Evolutionary conservation across 2,113 vertebrate genomes (phyloP).

Genomic region (Polypterus senegalus): DNA sequence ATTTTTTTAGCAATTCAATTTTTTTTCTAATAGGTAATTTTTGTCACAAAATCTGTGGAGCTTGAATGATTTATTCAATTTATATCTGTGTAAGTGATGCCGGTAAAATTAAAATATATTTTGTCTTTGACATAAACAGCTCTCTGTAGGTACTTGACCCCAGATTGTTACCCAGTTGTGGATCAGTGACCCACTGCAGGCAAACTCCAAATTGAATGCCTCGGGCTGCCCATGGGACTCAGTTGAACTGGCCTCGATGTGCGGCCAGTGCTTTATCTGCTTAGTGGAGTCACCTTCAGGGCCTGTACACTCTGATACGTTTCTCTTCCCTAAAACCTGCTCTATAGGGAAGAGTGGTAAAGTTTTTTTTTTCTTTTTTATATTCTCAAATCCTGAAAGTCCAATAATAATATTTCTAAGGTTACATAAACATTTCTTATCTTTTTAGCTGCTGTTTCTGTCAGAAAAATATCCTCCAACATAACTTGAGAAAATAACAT

Average conservation of each 20-base stretch:
- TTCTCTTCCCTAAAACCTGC: constrained; percentile 5
- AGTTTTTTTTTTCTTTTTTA: too few relatives aligned
- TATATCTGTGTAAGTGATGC: background rate
- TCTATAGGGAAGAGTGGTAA: background rate
- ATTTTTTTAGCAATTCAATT: too few relatives aligned
- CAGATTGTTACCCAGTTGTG: constrained; percentile 5
- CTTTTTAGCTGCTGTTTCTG: too few relatives aligned
- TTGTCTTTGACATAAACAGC: constrained; percentile 5
- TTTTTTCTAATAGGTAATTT: too few relatives aligned
- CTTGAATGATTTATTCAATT: background rate
- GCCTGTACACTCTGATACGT: constrained; percentile 20
- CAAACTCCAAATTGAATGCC: constrained; percentile 24
- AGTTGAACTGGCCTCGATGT: constrained; percentile 27
- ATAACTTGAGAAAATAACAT: too few relatives aligned
- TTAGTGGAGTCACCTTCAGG: constrained; percentile 45
- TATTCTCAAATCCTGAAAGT: too few relatives aligned
- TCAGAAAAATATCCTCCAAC: too few relatives aligned
- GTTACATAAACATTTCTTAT: too few relatives aligned
- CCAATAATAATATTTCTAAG: too few relatives aligned
- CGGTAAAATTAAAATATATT: constrained; percentile 5
- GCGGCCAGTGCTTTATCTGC: constrained; percentile 36
- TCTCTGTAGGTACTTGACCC: background rate
- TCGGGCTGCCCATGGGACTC: constrained; percentile 25
- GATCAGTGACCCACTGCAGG: constrained; percentile 27
- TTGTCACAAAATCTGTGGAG: too few relatives aligned